These are phyloP conservation scores for Psophia crepitans DNA, from an alignment of 2,113 vertebrate genomes.

Conservation along the genomic window DNA sequence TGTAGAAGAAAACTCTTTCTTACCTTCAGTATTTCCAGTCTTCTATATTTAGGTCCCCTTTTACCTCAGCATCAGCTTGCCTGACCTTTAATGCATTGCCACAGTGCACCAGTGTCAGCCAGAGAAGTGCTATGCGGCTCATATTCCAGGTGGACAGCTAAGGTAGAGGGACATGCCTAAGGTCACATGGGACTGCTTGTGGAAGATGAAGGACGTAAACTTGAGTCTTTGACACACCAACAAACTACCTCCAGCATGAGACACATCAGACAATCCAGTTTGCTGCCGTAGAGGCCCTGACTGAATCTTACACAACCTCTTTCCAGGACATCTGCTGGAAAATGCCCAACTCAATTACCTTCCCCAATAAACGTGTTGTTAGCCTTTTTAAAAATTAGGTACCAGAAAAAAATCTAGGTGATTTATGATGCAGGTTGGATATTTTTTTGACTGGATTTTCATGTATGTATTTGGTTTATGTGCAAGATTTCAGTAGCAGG, in stretches of 20 bases:
- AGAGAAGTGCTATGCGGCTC: background rate
- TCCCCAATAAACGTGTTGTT: background rate
- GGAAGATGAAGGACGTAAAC: background rate
- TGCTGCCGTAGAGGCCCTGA: background rate
- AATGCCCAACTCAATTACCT: background rate
- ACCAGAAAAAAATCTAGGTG: background rate
- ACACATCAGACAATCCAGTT: background rate
- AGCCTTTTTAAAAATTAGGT: conserved; percentile 30
- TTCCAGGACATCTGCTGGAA: background rate
- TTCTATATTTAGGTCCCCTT: background rate
- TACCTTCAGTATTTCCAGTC: background rate
- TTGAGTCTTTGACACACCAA: background rate
- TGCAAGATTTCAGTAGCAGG: background rate
- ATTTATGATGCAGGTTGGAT: conserved; percentile 33
- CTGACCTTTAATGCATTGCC: background rate
- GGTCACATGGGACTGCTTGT: background rate
- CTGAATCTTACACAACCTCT: background rate
- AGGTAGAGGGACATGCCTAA: background rate
- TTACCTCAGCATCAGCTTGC: background rate
- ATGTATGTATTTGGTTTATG: background rate
- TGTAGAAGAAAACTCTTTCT: background rate
- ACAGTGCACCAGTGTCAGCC: background rate
- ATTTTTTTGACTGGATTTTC: conserved; percentile 21
- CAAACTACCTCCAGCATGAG: background rate
- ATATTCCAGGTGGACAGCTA: background rate